phyloP scores from a whole-genome alignment of 2,113 vertebrate species.

The Columba janthina region DNA sequence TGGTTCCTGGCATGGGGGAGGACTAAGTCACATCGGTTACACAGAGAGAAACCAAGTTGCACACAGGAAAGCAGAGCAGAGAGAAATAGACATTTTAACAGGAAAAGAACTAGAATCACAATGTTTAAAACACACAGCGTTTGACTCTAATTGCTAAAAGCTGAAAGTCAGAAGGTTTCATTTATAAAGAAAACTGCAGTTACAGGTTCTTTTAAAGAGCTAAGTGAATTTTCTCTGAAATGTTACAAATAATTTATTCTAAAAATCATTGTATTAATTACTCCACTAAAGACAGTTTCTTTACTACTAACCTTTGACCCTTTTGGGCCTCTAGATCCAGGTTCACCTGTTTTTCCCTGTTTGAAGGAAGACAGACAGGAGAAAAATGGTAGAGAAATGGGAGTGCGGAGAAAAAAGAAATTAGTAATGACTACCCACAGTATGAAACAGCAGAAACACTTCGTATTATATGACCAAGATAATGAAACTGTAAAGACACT shows the following conservation, averaged over 20 bases:
- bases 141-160: neutral
- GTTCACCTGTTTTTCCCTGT: conserved; percentile 92
- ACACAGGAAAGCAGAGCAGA: neutral
- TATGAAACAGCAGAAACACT: conserved; percentile 25
- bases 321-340: conserved; percentile 88
- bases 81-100: neutral
- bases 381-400: conserved; percentile 47
- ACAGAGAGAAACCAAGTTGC: conserved; percentile 40
- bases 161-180: neutral
- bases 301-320: conserved; percentile 93
- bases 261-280: neutral
- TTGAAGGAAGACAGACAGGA: conserved; percentile 44
- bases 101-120: neutral
- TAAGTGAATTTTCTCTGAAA: neutral
- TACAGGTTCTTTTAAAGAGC: neutral
- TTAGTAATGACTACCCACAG: conserved; percentile 47
- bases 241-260: neutral
- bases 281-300: neutral
- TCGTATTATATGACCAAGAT: neutral
- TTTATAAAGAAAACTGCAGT: neutral
- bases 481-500: neutral
- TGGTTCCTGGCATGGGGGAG: neutral
- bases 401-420: conserved; percentile 45
- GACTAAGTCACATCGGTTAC: neutral
- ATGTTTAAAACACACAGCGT: neutral